Evolutionary conservation across 1,140 invertebrate species (phyloP), one percentile per base, ranked within the genome.

Genomic region (Palaemon carinicauda): DNA sequence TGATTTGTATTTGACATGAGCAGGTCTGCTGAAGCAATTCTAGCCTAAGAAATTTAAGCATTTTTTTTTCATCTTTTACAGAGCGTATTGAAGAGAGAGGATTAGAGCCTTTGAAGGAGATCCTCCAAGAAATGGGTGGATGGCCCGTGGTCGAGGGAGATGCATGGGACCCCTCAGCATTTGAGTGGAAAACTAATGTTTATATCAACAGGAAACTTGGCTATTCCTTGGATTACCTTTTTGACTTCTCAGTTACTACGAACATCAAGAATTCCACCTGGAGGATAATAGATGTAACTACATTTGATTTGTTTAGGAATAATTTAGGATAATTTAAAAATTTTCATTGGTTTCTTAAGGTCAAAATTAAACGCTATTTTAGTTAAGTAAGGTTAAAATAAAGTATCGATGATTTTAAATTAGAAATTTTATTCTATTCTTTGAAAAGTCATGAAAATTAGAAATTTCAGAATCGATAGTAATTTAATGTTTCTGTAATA

Each of bases 251-350:
- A 52, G 95, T 98, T 80, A 94, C 95, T 4, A 95, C 96, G 10
- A 97, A 98, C 92, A 93, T 97, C n/a, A 97, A 97, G 91, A 98
- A 98, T 91, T 96, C 95, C 31, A 96, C 96, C 0, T 94, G 93
- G 87, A 93, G 97, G 77, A 93, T 96, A 50, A 96, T 98, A 89
- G 96, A 97, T 92, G 96, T 97, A 65, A 82, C 17, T 74, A 21
- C n/a, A 10, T 79, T 19, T 52, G 77, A 51, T n/a, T 15, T 19
- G 0, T 41, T 69, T 12, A 1, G 60, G 15, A 60, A 24, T 60
- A 5, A 7, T 9, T 60, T n/a, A 24, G 56, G 56, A 24, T 60
- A 5, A 24, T 60, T n/a, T n/a, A n/a, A n/a, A n/a, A n/a, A n/a
- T n/a, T n/a, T n/a, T n/a, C n/a, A n/a, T n/a, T n/a, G n/a, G n/a